Evolutionary conservation across 2,888 invertebrate species (phyloP), one percentile per base, ranked within the genome.

Genomic region (Thera obeliscata): DNA sequence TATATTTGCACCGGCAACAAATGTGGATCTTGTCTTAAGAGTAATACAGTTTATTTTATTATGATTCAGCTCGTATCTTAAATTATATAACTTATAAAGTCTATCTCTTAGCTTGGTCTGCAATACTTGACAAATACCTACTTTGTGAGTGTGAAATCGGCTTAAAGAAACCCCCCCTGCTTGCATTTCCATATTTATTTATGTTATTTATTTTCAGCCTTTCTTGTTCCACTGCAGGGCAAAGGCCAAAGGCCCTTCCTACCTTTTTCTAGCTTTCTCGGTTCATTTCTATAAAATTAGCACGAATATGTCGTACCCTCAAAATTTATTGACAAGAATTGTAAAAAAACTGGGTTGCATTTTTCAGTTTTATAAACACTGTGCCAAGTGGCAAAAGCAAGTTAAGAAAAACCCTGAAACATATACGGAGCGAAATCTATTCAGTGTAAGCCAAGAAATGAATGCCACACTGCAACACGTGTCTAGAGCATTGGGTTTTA

Each of bases 341-440:
- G 61, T 48, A 61, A 48, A 48, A 36, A 62, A 6, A 81, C 73
- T 84, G n/a, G 78, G 82, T 86, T 86, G 82, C 83, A 79, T 82
- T 86, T 94, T 95, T 81, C 90, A 97, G 96, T 97, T 97, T 94
- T 97, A 97, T 92, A 96, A 96, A 93, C 92, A 95, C 76, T 97
- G 97, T 92, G 89, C 94, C 78, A 95, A 94, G 83, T 97, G 97
- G 96, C 93, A 90, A 86, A 90, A 87, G 80, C 94, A 95, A 87
- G 95, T 97, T 73, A 95, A 96, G 86, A 94, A 95, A 83, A 96
- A 96, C 89, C 94, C 95, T 66, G 87, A 89, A 64, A 94, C 96
- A 64, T 93, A 94, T 80, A 83, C 84, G 79, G 95, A 96, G 86
- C 89, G 90, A 79, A 85, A 84, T 52, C 86, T 92, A 77, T 96